Base-by-base conservation (phyloP, 2,113 vertebrate species). In the Leuciscus idus region DNA sequence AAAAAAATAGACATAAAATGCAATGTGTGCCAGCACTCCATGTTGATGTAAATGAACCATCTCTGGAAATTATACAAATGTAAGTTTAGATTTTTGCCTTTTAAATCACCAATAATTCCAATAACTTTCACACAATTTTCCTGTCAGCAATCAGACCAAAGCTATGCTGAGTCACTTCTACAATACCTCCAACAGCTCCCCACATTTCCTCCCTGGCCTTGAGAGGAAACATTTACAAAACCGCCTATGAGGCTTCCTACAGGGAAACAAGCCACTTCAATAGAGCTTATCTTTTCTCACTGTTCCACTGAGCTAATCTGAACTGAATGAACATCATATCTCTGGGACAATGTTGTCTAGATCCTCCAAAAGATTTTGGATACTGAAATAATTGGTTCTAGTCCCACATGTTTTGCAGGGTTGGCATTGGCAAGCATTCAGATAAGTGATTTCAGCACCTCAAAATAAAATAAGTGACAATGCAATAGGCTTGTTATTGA, bases 101-200 rank as follows among this genome's bases (percentile, higher is more conserved):
- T 84, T 33, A 74, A 68, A 39, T 66, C 66, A 66, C 55, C 36
- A 43, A 11, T 55, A 7, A 55, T 57, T 86, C 3, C 33, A 75
- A 48, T 17, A 52, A 15, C 15, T 23, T 57, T 57, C 55, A 57
- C 70, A 5, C n/a, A 73, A 87, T 88, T 88, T 78, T 85, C 78
- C 81, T 88, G 57, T 85, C 85, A 88, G 85, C 81, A 78, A 59
- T 77, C 15, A 19, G 39, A 30, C 72, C 87, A 88, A 79, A 87
- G 66, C 55, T 83, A 83, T 85, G 59, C 12, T 83, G 39, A 87
- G n/a, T 57, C 82, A 68, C 61, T 57, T 62, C 50, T 75, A 30
- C 80, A 85, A 36, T 66, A 73, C 84, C 76, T 84, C 72, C 57
- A 87, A 77, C 17, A 76, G 68, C 85, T 70, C 50, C 30, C 66